Percentiles rank a stretch among this genome's conserved stretches.
Evolutionary conservation across 2,888 invertebrate genomes (phyloP).

Genomic region (Stenolophus ochropezus): DNA sequence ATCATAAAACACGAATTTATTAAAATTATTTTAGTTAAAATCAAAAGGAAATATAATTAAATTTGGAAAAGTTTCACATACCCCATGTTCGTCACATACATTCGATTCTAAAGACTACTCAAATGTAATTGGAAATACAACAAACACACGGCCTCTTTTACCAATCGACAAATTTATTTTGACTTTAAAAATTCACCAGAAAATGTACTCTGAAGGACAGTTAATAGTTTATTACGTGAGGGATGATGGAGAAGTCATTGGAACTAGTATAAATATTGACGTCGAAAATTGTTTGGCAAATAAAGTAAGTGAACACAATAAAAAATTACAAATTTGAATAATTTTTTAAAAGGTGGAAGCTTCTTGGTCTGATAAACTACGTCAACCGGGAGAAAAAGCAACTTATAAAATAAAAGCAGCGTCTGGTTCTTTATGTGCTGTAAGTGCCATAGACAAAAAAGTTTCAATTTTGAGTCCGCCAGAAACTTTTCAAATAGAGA

Average conservation of each 20-base stretch:
- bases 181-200: slow-evolving; percentile 73
- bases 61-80: slow-evolving; percentile 66
- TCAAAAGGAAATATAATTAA: slow-evolving; percentile 68
- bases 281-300: slow-evolving; percentile 77
- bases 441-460: slow-evolving; percentile 77
- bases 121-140: slow-evolving; percentile 68
- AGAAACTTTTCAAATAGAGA: slow-evolving; percentile 64
- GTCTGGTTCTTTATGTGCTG: slow-evolving; percentile 76
- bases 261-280: slow-evolving; percentile 74
- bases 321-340: too few relatives aligned
- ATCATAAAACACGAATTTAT: background rate
- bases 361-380: slow-evolving; percentile 72
- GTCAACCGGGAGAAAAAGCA: slow-evolving; percentile 74
- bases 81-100: slow-evolving; percentile 65
- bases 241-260: slow-evolving; percentile 76
- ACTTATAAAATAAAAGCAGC: slow-evolving; percentile 74
- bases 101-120: slow-evolving; percentile 66
- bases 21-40: slow-evolving; percentile 68
- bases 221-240: slow-evolving; percentile 76
- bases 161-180: slow-evolving; percentile 71
- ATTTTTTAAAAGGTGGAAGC: background rate
- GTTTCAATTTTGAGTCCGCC: slow-evolving; percentile 71
- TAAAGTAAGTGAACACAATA: slow-evolving; percentile 69
- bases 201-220: slow-evolving; percentile 73
- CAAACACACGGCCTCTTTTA: slow-evolving; percentile 65